phyloP scores from a whole-genome alignment of 2,113 vertebrate species.

The Oncorhynchus keta region DNA sequence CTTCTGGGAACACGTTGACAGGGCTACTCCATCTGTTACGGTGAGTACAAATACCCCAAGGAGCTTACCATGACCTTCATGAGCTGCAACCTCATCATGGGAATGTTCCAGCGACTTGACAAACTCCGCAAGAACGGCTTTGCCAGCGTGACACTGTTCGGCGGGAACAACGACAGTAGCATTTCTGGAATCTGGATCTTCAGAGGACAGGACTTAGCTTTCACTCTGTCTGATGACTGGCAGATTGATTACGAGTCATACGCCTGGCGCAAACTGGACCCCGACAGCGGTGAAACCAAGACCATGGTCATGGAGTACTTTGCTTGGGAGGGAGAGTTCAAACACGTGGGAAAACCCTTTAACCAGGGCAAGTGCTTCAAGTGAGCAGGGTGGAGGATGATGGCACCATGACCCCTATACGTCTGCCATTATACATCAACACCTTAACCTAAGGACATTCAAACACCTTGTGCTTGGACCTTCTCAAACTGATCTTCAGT shows the following conservation, averaged over 20 bases:
- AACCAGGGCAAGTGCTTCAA: slow-evolving; percentile 93
- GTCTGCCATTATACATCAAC: slow-evolving; percentile 10
- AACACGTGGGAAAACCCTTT: slow-evolving; percentile 84
- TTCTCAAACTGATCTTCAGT: slow-evolving; percentile 40
- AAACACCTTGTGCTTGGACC: slow-evolving; percentile 54
- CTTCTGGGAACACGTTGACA: slow-evolving; percentile 89
- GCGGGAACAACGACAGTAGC: slow-evolving; percentile 80
- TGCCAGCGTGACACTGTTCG: slow-evolving; percentile 86
- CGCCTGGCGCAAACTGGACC: slow-evolving; percentile 85
- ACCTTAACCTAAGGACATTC: slow-evolving; percentile 58
- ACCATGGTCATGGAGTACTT: slow-evolving; percentile 90
- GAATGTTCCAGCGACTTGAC: slow-evolving; percentile 93
- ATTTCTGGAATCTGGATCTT: slow-evolving; percentile 92
- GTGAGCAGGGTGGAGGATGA: slow-evolving; percentile 62
- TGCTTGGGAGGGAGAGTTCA: slow-evolving; percentile 88
- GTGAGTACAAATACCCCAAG: slow-evolving; percentile 82
- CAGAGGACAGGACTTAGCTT: slow-evolving; percentile 88
- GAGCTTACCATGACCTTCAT: slow-evolving; percentile 88
- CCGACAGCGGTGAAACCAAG: slow-evolving; percentile 82
- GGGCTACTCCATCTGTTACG: slow-evolving; percentile 88
- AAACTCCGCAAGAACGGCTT: slow-evolving; percentile 90
- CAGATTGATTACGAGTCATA: slow-evolving; percentile 92
- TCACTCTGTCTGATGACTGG: slow-evolving; percentile 84
- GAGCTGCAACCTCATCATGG: slow-evolving; percentile 96
- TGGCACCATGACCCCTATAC: background rate